A percentile compares a stretch with the other conserved stretches of the same genome.
Conservation (phyloP, 2,113 vertebrate species). For the Ammodytes dubius region DNA sequence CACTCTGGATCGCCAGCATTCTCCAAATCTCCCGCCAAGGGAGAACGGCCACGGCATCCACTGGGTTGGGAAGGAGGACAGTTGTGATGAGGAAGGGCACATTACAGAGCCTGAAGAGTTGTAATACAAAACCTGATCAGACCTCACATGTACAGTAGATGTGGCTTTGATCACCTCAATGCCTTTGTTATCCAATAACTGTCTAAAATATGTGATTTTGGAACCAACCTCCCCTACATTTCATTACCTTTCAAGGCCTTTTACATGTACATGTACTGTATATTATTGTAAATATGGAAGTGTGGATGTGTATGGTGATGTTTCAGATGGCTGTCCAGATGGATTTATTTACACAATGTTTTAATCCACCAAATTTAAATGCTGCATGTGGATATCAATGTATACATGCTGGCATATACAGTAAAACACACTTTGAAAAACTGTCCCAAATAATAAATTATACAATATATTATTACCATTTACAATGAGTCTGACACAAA, state of each 20-base stretch:
- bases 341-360: conserved; percentile 39
- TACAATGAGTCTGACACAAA: conserved; percentile 20
- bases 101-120: conserved; percentile 72
- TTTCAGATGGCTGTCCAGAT: conserved; percentile 46
- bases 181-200: conserved; percentile 75
- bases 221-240: conserved; percentile 58
- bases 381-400: conserved; percentile 72
- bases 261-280: conserved; percentile 75
- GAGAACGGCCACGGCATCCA: conserved; percentile 88
- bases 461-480: not conserved
- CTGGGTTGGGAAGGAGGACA: conserved; percentile 92
- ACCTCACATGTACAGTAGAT: conserved; percentile 73
- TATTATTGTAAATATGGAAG: conserved; percentile 67
- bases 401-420: conserved; percentile 42
- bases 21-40: conserved; percentile 77
- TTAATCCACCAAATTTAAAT: conserved; percentile 61
- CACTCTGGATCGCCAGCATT: conserved; percentile 84
- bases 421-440: conserved; percentile 29
- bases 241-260: conserved; percentile 77
- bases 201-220: conserved; percentile 57
- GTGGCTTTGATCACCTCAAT: conserved; percentile 84
- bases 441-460: conserved; percentile 33
- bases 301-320: conserved; percentile 35
- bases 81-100: conserved; percentile 83
- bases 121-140: conserved; percentile 69